These are phyloP conservation scores for Hyposmocoma kahamanoa DNA, from an alignment of 1,140 invertebrate species.

Conservation along the genomic window DNA sequence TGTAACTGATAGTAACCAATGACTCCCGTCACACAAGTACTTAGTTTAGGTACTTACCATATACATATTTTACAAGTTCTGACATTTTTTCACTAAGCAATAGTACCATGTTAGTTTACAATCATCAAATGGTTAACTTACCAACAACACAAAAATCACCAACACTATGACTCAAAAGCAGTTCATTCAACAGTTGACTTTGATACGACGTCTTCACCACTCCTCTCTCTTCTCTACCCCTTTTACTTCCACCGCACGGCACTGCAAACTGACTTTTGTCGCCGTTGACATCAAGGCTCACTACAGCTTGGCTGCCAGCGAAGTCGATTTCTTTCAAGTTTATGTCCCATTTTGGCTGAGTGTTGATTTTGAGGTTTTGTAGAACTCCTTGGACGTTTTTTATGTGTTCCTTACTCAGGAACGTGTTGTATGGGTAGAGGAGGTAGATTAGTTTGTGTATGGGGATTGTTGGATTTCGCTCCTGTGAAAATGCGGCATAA, in stretches of 20 bases:
- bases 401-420: conserved; percentile 83
- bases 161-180: conserved; percentile 85
- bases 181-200: conserved; percentile 82
- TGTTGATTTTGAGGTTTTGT: conserved; percentile 75
- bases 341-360: conserved; percentile 33
- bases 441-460: conserved; percentile 80
- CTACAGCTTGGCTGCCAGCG: conserved; percentile 39
- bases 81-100: too few relatives aligned
- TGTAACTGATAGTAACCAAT: too few relatives aligned
- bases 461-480: conserved; percentile 78
- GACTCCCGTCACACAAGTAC: too few relatives aligned
- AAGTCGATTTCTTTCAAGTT: conserved; percentile 36
- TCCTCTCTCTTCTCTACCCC: conserved; percentile 24
- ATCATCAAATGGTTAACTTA: too few relatives aligned
- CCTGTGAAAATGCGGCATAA: conserved; percentile 80
- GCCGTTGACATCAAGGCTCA: conserved; percentile 50
- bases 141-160: conserved; percentile 91
- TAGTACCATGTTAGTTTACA: too few relatives aligned
- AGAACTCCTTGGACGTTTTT: conserved; percentile 81
- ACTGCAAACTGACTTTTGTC: conserved; percentile 52
- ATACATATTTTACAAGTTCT: too few relatives aligned
- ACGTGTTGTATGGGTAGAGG: conserved; percentile 88
- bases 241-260: conserved; percentile 40
- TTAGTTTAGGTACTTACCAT: too few relatives aligned
- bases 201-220: conserved; percentile 87